Evolutionary conservation across 2,113 vertebrate genomes (phyloP), one percentile per base, ranked within the genome.

Genomic region (Microtus ochrogaster): DNA sequence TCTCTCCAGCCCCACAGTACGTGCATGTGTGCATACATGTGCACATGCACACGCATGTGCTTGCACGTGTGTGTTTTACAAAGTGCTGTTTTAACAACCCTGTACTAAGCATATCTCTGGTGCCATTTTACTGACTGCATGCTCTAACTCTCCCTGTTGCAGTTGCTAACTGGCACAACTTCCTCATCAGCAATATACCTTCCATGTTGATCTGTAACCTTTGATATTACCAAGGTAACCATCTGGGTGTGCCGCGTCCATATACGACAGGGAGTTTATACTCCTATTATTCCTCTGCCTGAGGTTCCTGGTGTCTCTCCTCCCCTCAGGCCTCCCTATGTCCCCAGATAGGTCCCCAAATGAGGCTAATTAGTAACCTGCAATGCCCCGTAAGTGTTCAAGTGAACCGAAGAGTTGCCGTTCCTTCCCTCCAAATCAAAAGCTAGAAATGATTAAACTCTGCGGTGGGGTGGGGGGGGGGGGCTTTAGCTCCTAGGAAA

Each of bases 391-490:
- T 14, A 28, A 83, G 93, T 90, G 47, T 68, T 85, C 61, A 21
- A 76, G 58, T 85, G 72, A 55, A 58, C 36, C 30, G 30, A 66
- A 41, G 39, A 58, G 22, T 16, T 28, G 49, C 47, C 4, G 2
- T 7, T 36, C 6, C 77, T 47, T 85, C 21, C 24, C 73, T 77
- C 74, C 66, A 68, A 85, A n/a, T 68, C 47, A 77, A 78, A 68
- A 91, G 72, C 81, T 94, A 68, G 82, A 49, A 91, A 91, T 91
- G 52, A 72, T 79, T 86, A 86, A 91, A 26, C 81, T 39, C 11
- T 10, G 5, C 10, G 6, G 58, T 58, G 16, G 52, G 44, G 44
- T 6, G 44, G 44, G 4, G 55, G 14, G 41, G 28, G 44, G 58
- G 49, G 47, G 16, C 5, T 19, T 4, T 22, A 21, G 49, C 4